Base-by-base conservation (phyloP, 2,113 vertebrate genomes). In the Sebastes fasciatus region DNA sequence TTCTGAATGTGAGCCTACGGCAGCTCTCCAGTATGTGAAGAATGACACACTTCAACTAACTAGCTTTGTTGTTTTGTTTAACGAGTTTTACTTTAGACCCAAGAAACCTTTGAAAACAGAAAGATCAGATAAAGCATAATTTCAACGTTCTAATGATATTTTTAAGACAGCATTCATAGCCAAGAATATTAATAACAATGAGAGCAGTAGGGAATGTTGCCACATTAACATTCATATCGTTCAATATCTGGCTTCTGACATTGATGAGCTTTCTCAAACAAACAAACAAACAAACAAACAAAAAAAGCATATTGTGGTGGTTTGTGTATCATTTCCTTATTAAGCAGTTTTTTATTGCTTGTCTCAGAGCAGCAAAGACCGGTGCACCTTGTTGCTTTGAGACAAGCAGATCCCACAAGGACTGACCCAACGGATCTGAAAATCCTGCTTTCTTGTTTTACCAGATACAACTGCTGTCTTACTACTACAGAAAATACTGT, bases 61-160 rank as follows among this genome's bases (percentile, higher is more conserved):
- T 34, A 51, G 46, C 60, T 79, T 60, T 60, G 9, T 60, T 82
- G 55, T 74, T 78, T 72, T 19, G 48, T 65, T 58, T 19, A 54
- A 43, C 14, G 2, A 62, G 16, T 61, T 60, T 75, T 42, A 55
- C 6, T 43, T 55, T 21, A 2, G 14, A 63, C 51, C 40, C 52
- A 49, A 62, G 5, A 26, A 66, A 66, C n/a, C 13, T 51, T 42
- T 14, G 10, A 74, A 52, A 62, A 51, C 9, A 48, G 34, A 81
- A 80, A 72, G 26, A 77, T 55, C 68, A 73, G 69, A 76, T 48
- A 14, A 64, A 17, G 13, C 16, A 26, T 43, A 51, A 57, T 75
- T 51, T 62, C 40, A 55, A 17, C 8, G n/a, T 54, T 75, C 19
- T 82, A 88, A 88, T 86, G 71, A 71, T 21, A 75, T 89, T 89